Evolutionary conservation across 2,888 invertebrate species (phyloP).

Genomic region (Agonopterix subpropinquella): DNA sequence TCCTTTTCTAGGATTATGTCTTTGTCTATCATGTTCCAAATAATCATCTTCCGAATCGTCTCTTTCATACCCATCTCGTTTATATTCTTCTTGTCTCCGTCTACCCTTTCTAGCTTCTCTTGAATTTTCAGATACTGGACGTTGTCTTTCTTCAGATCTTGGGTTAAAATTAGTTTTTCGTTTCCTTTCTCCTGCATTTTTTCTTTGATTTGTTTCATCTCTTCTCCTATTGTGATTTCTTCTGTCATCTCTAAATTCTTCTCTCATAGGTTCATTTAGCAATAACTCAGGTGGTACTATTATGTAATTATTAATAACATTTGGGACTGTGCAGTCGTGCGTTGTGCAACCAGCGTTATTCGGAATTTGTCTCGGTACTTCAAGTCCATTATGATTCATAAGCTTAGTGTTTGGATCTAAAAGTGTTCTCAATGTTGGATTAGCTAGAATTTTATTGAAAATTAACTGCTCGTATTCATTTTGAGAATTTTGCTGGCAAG

Average conservation of each 20-base stretch:
- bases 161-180: slow-evolving; percentile 1
- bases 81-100: neutral
- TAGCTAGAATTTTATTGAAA: slow-evolving; percentile 28
- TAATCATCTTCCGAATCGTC: neutral
- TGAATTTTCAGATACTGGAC: slow-evolving; percentile 3
- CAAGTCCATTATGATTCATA: slow-evolving; percentile 26
- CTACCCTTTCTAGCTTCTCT: neutral
- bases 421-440: slow-evolving; percentile 25
- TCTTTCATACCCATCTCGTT: neutral
- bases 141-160: slow-evolving; percentile 5
- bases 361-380: slow-evolving; percentile 10
- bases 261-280: slow-evolving; percentile 10
- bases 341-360: slow-evolving; percentile 6
- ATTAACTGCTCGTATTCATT: slow-evolving; percentile 20
- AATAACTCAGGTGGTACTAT: slow-evolving; percentile 28
- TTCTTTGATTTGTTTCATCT: slow-evolving; percentile 1
- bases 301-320: slow-evolving; percentile 38
- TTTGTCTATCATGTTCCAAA: slow-evolving; percentile 11
- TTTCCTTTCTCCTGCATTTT: neutral
- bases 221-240: slow-evolving; percentile 5
- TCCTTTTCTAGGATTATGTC: neutral
- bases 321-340: slow-evolving; percentile 19
- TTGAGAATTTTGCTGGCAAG: neutral
- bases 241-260: slow-evolving; percentile 5
- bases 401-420: slow-evolving; percentile 22